These are phyloP conservation scores for Spisula subtruncata DNA, from an alignment of 2,888 invertebrate species.

Conservation along the genomic window DNA sequence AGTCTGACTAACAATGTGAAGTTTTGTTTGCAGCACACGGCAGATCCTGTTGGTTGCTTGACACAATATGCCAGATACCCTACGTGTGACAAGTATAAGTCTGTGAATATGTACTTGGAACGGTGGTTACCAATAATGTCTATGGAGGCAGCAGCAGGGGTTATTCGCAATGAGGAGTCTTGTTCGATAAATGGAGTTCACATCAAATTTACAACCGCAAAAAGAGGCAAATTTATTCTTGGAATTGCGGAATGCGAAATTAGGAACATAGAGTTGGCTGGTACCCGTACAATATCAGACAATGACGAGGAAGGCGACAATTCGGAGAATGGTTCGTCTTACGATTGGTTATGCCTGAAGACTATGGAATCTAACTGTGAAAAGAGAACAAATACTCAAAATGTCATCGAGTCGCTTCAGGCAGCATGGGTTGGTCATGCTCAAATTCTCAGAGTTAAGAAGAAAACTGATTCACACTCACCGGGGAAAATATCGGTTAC, in stretches of 20 bases:
- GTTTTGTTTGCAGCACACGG: constrained; percentile 72
- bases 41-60: constrained; percentile 73
- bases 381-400: background rate
- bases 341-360: constrained; percentile 52
- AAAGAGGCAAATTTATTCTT: constrained; percentile 71
- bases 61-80: constrained; percentile 67
- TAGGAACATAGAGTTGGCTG: constrained; percentile 74
- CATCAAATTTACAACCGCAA: constrained; percentile 61
- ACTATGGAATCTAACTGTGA: background rate
- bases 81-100: constrained; percentile 56
- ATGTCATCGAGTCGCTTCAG: background rate
- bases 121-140: constrained; percentile 76
- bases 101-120: constrained; percentile 60
- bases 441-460: constrained; percentile 40
- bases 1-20: constrained; percentile 72
- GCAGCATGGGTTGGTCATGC: constrained; percentile 54
- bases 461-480: background rate
- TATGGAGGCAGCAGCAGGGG: constrained; percentile 77
- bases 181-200: constrained; percentile 72
- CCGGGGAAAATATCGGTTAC: constrained; percentile 39
- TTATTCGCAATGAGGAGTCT: constrained; percentile 69
- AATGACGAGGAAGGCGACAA: constrained; percentile 54
- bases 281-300: constrained; percentile 53
- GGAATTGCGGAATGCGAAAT: constrained; percentile 64
- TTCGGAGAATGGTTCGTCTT: background rate